Percentiles rank a stretch among this genome's conserved stretches.
Evolutionary conservation across 2,797 vertebrate genomes (phyloP).

Genomic region (Hydrocynus forskahlii): DNA sequence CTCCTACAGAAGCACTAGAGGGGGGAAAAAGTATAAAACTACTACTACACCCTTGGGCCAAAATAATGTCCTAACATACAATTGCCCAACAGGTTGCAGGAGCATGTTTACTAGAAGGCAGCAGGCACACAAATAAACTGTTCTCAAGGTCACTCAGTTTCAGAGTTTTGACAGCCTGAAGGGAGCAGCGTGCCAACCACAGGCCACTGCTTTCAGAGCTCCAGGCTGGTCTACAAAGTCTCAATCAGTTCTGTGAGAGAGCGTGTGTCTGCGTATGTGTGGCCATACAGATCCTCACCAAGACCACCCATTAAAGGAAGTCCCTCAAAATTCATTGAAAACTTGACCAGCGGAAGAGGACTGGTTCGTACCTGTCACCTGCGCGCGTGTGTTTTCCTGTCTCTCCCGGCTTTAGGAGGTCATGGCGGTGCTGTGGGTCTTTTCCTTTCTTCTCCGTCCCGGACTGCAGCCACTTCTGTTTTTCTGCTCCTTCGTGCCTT

Average conservation of each 20-base stretch:
- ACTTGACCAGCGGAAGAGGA: background rate
- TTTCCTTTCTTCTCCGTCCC: background rate
- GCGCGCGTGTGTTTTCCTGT: background rate
- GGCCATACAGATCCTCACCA: background rate
- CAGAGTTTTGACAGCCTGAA: conserved; percentile 1
- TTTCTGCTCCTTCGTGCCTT: conserved; percentile 46
- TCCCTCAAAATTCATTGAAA: background rate
- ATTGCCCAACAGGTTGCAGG: conserved; percentile 5
- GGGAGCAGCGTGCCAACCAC: background rate
- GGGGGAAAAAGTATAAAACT: no score
- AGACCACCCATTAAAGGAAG: conserved; percentile 4
- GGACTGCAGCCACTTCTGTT: conserved; percentile 16
- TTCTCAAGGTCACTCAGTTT: conserved; percentile 13
- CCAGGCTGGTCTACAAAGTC: background rate
- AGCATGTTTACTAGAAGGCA: conserved; percentile 19
- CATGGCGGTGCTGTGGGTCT: background rate
- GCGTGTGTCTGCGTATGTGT: background rate
- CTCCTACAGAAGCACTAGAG: no score
- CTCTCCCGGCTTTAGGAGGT: background rate
- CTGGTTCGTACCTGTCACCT: conserved; percentile 12
- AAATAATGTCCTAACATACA: background rate
- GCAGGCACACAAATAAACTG: background rate
- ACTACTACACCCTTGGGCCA: background rate
- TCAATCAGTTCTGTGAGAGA: background rate
- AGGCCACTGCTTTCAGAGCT: background rate